Evolutionary conservation across 2,888 invertebrate species (phyloP).

Genomic region (Scaptomyza polygonia): DNA sequence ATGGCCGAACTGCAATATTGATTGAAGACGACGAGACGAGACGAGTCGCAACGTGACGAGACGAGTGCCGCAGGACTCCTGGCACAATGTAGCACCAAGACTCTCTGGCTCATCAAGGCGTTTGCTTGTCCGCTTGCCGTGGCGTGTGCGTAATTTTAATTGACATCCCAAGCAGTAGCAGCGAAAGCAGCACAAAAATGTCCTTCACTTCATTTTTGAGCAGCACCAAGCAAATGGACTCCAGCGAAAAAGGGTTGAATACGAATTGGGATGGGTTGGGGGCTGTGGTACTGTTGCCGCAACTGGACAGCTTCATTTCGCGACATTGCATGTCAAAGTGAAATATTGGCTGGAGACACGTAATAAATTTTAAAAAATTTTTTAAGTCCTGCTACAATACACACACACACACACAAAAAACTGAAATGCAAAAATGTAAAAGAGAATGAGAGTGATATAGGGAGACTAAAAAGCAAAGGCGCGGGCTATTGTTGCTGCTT

Average conservation of each 20-base stretch:
- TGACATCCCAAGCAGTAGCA: constrained; percentile 56
- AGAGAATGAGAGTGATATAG: constrained; percentile 24
- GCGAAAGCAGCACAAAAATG: constrained; percentile 28
- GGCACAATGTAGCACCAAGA: neutral
- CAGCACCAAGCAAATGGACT: constrained; percentile 60
- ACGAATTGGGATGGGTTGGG: neutral
- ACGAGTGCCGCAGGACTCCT: neutral
- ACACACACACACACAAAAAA: constrained; percentile 14
- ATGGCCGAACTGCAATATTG: constrained; percentile 67
- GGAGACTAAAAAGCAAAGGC: constrained; percentile 32
- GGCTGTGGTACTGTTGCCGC: constrained; percentile 47
- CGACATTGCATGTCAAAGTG: constrained; percentile 83
- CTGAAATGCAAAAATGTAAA: constrained; percentile 33
- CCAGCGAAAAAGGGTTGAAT: constrained; percentile 14
- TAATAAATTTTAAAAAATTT: constrained; percentile 82
- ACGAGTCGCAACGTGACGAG: neutral
- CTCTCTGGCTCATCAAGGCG: constrained; percentile 6
- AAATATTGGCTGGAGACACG: constrained; percentile 84
- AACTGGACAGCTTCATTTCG: constrained; percentile 82
- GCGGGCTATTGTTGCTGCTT: neutral
- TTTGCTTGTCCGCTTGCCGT: constrained; percentile 1
- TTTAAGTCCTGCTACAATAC: constrained; percentile 60
- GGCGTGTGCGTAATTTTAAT: constrained; percentile 70
- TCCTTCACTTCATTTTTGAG: constrained; percentile 58
- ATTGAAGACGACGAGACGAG: constrained; percentile 51